Base-by-base conservation (phyloP, 2,797 vertebrate species). In the Psittacula derbiana region DNA sequence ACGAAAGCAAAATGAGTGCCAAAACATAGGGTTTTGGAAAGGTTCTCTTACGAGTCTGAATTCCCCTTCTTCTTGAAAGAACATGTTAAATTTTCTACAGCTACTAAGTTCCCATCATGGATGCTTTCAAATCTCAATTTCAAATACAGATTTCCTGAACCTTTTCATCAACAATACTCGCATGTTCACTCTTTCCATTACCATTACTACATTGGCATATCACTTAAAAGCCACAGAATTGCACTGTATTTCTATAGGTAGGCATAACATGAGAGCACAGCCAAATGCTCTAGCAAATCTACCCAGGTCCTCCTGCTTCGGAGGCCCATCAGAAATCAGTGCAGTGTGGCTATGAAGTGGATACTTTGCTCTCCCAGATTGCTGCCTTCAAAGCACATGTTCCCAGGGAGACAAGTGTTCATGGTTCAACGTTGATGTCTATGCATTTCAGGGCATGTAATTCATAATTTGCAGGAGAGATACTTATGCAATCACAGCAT, bases 361-460 rank as follows among this genome's bases (percentile, higher is more conserved):
- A 24, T 69, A 72, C 31, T 60, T 43, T 6, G 13, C 57, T 74
- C 60, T 60, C 82, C 71, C 40, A 14, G 11, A 41, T 58, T 47
- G 7, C 58, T 79, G 46, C 18, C 50, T 62, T 41, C 60, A 60
- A 41, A 53, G 66, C 47, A 76, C 31, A 8, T 2, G 14, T 52
- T 83, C 57, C 62, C 82, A 69, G 50, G 38, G 69, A 83, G 41
- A 72, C 30, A 33, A 41, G 10, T 3, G 38, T 25, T 73, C 71
- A 12, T 0, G 2, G 55, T 38, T 89, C 1, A 0, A 11, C 2
- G 2, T 3, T 31, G 66, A 67, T 23, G 33, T 21, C 18, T 67
- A 71, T 82, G 71, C 64, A 53, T 71, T 91, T 80, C 52, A 65
- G 52, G 30, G 33, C 60, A 67, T 17, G 31, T 50, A 61, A 91